Conservation (phyloP, 2,113 vertebrate genomes). For the Excalfactoria chinensis region DNA sequence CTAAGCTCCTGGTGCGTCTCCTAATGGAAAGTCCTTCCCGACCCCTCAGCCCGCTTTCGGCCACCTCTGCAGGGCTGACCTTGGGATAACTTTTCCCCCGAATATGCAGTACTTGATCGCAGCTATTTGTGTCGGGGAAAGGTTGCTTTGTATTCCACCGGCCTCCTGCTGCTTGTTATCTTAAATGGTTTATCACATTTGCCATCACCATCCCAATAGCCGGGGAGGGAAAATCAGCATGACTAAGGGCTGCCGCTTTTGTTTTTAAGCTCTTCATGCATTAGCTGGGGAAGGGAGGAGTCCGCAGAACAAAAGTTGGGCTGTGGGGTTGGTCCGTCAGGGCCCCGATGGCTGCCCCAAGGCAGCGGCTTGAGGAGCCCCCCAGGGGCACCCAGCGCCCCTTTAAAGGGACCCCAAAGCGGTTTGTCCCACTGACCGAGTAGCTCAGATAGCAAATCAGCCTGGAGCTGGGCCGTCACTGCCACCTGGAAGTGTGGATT, state of each 20-base stretch:
- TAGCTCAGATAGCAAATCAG: background rate
- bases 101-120: slow-evolving; percentile 26
- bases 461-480: background rate
- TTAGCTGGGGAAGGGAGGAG: slow-evolving; percentile 54
- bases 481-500: background rate
- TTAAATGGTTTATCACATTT: slow-evolving; percentile 53
- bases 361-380: background rate
- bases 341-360: background rate
- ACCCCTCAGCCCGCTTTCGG: background rate
- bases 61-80: background rate
- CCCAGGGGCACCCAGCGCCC: background rate
- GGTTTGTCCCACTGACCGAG: background rate
- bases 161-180: slow-evolving; percentile 51
- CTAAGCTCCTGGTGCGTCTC: background rate
- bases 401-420: background rate
- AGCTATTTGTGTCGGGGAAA: slow-evolving; percentile 17
- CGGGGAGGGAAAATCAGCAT: slow-evolving; percentile 65
- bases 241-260: slow-evolving; percentile 54
- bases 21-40: background rate
- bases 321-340: slow-evolving; percentile 23
- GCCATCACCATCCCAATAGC: slow-evolving; percentile 48
- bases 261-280: slow-evolving; percentile 60
- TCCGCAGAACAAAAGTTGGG: slow-evolving; percentile 29
- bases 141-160: slow-evolving; percentile 10
- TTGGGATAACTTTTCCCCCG: slow-evolving; percentile 19